Base-by-base conservation (phyloP, 2,888 invertebrate species). In the Abrostola triplasia region DNA sequence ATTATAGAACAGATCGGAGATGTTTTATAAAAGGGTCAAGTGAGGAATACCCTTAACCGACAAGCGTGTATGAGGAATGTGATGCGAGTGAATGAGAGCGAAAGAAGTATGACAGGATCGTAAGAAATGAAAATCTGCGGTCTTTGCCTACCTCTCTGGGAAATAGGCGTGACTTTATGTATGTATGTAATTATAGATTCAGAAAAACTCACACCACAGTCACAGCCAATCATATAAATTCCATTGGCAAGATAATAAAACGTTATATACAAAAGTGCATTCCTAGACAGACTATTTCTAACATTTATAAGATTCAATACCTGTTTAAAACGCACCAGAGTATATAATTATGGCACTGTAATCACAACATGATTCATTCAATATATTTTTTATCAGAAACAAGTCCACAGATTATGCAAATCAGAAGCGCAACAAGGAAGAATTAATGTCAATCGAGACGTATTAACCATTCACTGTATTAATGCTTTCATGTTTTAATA, bases 401-500 rank as follows among this genome's bases (percentile, higher is more conserved):
- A 77, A 80, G 84, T 81, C 79, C 75, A 79, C 69, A 83, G 89
- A 88, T 90, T 90, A 91, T 90, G 89, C 83, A 87, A 90, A 90
- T 90, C 81, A 85, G 86, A 85, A 87, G 88, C 86, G 73, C 82
- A 84, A 87, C 84, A 82, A 85, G 83, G 82, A 84, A 84, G 89
- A 86, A 85, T 89, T 87, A 89, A 84, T 87, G 90, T 90, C 90
- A 89, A 86, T 87, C 86, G 80, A 76, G 79, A 84, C 80, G 82
- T 82, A 88, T 85, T 85, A 86, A 79, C 84, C 79, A 86, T 85
- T 81, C 80, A 80, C 81, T 79, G 75, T 73, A 78, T 79, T 81
- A 77, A 79, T 79, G 77, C 80, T 81, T 78, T 80, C 81, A 81
- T 83, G 84, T 78, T 74, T 81, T 77, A 77, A 81, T 75, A 61